Base-by-base conservation (phyloP, 2,888 invertebrate species). In the Lepidochitona cinerea region DNA sequence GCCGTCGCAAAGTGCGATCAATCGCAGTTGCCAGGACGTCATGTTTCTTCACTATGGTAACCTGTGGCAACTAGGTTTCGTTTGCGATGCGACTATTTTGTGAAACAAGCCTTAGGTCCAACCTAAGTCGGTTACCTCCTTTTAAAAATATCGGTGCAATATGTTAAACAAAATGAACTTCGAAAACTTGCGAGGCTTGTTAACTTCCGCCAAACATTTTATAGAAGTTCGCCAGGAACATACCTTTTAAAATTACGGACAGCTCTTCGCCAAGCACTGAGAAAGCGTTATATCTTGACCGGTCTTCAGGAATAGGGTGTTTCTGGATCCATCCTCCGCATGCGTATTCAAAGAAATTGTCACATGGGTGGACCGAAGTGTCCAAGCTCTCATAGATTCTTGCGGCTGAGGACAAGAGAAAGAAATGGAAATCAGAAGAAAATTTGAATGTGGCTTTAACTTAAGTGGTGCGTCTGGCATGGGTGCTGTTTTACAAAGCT, bases 291-390 rank as follows among this genome's bases (percentile, higher is more conserved):
- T 95, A 94, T 68, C 94, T 95, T 84, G 95, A 94, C 76, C 94
- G 92, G 89, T 96, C 96, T 86, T 95, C 96, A 0, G 96, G 96
- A 83, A 96, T 96, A 68, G 95, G 93, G 91, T 96, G 95, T 81
- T 94, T 93, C 86, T 94, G 94, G 89, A 95, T 96, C 96, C 96
- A 96, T 6, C 94, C 94, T 14, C 96, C 96, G 86, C 96, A 96
- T 18, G 96, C 96, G 89, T 94, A 96, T 84, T 95, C 94, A 91
- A 95, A 96, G 91, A 96, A 96, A 88, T 96, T 94, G 37, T 93
- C 93, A 90, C 96, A 96, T 0, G 96, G 96, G 87, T 95, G 93
- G 0, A 94, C 94, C 0, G 92, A 92, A 68, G 92, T 92, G 87
- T 96, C 95, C 94, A 96, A 95, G 14, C 95, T 95, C 33, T 94